Evolutionary conservation across 2,113 vertebrate genomes (phyloP).

Genomic region (Pachyramphus minor): DNA sequence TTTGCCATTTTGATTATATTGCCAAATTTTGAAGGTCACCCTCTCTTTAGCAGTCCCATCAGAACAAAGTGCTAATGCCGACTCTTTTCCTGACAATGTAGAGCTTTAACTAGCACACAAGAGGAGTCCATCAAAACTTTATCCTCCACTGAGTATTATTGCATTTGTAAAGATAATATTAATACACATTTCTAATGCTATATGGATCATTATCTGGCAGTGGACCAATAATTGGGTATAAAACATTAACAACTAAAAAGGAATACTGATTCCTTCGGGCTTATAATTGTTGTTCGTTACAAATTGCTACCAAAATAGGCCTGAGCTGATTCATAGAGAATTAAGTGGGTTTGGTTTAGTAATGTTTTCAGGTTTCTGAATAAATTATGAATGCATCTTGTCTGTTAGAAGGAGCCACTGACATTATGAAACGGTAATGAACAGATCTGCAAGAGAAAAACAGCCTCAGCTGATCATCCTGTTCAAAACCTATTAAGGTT

Average conservation of each 20-base stretch:
- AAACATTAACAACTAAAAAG: conserved; percentile 74
- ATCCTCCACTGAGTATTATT: conserved; percentile 62
- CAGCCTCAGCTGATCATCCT: conserved; percentile 56
- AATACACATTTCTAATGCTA: conserved; percentile 72
- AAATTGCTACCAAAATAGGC: conserved; percentile 70
- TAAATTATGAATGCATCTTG: conserved; percentile 76
- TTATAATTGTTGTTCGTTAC: conserved; percentile 75
- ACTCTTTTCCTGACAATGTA: neutral
- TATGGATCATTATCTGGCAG: conserved; percentile 73
- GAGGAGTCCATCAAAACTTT: conserved; percentile 59
- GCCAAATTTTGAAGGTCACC: conserved; percentile 59
- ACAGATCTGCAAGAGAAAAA: conserved; percentile 54
- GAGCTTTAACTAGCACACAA: conserved; percentile 37
- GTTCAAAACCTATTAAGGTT: conserved; percentile 71
- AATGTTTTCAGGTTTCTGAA: conserved; percentile 75
- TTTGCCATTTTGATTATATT: conserved; percentile 9
- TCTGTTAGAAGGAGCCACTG: conserved; percentile 64
- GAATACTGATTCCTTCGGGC: conserved; percentile 68
- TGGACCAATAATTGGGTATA: conserved; percentile 58
- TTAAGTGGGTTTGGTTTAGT: conserved; percentile 75
- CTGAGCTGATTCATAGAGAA: conserved; percentile 69
- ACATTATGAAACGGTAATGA: conserved; percentile 68
- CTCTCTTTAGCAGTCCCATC: conserved; percentile 14
- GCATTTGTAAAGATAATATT: conserved; percentile 75
- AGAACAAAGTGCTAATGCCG: conserved; percentile 33